Conservation (phyloP, 92 coral and sea anemone genomes). For the Plumapathes pennacea region DNA sequence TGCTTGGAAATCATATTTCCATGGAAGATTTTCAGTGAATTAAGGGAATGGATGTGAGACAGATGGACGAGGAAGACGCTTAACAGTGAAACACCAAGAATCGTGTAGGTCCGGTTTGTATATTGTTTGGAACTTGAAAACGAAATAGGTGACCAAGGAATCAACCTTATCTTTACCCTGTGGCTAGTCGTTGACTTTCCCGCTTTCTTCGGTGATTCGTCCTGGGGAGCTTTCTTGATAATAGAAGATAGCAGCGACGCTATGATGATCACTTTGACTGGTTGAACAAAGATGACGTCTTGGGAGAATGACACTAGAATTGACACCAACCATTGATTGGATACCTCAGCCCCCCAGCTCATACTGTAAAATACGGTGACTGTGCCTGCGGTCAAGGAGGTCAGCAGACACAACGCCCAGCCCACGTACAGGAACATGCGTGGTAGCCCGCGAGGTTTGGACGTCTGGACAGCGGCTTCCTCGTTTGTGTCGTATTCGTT, state of each 20-base stretch:
- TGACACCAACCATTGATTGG: conserved; percentile 92
- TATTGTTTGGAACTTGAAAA: no score
- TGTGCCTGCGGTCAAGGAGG: conserved; percentile 72
- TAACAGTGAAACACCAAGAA: no score
- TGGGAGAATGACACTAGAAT: conserved; percentile 92
- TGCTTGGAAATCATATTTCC: no score
- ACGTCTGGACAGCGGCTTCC: conserved; percentile 5
- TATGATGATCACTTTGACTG: conserved; percentile 80
- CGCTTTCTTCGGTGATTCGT: conserved; percentile 45
- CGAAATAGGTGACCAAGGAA: background rate
- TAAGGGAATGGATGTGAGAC: no score
- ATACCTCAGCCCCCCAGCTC: conserved; percentile 87
- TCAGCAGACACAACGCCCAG: conserved; percentile 62
- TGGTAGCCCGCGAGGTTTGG: conserved; percentile 48
- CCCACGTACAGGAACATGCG: conserved; percentile 76
- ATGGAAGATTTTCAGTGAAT: no score
- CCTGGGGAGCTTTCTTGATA: conserved; percentile 88
- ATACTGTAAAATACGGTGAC: conserved; percentile 92
- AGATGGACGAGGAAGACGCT: no score
- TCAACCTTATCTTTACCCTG: conserved; percentile 30
- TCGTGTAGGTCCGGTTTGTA: no score
- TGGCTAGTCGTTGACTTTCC: conserved; percentile 14
- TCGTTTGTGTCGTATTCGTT: conserved; percentile 25
- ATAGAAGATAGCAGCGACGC: conserved; percentile 79
- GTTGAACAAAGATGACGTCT: conserved; percentile 88